phyloP scores from a whole-genome alignment of 2,113 vertebrate genomes.

The Beaufortia kweichowensis region DNA sequence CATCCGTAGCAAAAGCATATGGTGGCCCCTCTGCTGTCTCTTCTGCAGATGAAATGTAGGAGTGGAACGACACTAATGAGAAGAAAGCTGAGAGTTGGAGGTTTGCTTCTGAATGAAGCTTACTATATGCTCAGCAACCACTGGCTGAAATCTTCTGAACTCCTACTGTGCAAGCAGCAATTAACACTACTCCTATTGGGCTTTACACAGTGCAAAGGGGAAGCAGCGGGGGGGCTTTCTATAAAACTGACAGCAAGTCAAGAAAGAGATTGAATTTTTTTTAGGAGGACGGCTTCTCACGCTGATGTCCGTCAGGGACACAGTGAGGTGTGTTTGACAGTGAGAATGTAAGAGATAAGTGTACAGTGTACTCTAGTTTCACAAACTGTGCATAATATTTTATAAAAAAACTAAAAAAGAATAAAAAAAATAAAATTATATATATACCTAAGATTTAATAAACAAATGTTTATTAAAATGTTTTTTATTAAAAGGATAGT shows the following conservation, averaged over 20 bases:
- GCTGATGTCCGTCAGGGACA: conserved; percentile 21
- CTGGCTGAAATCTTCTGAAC: conserved; percentile 37
- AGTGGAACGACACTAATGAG: neutral
- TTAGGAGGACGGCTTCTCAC: conserved; percentile 30
- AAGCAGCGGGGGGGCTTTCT: conserved; percentile 34
- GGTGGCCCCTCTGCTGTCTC: neutral
- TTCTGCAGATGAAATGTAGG: conserved; percentile 17
- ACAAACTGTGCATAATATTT: too few species aligned
- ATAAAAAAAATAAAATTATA: too few species aligned
- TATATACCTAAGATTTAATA: too few species aligned
- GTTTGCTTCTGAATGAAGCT: conserved; percentile 26
- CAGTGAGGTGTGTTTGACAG: neutral
- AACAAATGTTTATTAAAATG: too few species aligned
- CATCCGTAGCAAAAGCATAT: conserved; percentile 25
- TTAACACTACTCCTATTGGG: conserved; percentile 45
- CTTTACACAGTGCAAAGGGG: conserved; percentile 40
- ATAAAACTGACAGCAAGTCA: conserved; percentile 14
- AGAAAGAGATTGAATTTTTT: conserved; percentile 43
- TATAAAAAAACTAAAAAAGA: too few species aligned
- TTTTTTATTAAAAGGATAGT: too few species aligned
- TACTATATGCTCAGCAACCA: conserved; percentile 24
- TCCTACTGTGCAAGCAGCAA: conserved; percentile 42
- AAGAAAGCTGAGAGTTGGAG: neutral
- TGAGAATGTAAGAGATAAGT: too few species aligned
- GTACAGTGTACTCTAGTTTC: neutral